Percentiles rank a stretch among this genome's conserved stretches.
phyloP scores from a whole-genome alignment of 2,797 vertebrate genomes.

The Margarornis squamiger region DNA sequence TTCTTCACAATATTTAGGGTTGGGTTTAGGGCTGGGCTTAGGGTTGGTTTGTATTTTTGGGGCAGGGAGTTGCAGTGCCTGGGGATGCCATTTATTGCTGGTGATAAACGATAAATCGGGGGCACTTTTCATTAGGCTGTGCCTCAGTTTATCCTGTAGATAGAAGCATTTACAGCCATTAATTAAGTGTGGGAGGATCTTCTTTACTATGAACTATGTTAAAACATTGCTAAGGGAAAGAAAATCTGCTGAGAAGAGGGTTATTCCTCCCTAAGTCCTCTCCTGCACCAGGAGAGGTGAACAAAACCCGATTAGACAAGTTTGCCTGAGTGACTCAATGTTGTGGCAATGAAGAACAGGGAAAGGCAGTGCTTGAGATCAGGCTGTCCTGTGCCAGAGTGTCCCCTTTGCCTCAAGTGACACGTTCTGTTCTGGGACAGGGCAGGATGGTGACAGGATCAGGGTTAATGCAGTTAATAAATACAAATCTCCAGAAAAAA shows the following conservation, averaged over 20 bases:
- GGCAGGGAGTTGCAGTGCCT: not conserved
- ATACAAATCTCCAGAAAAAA: not conserved
- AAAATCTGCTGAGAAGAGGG: not conserved
- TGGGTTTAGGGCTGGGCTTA: not conserved
- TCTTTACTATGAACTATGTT: not conserved
- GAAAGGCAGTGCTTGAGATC: not conserved
- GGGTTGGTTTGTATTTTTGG: not conserved
- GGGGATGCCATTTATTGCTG: not conserved
- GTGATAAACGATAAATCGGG: not conserved
- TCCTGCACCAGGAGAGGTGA: not conserved
- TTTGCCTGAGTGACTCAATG: not conserved
- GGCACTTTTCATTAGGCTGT: not conserved
- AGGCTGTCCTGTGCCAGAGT: not conserved
- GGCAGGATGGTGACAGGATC: not conserved
- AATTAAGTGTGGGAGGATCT: not conserved
- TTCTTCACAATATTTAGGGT: not conserved
- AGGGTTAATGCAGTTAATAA: not conserved
- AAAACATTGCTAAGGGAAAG: not conserved
- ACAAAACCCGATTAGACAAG: not conserved
- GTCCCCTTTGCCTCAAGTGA: not conserved
- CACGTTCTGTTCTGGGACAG: not conserved
- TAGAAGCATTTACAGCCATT: not conserved
- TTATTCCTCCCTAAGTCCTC: no score
- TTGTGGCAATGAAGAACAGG: not conserved
- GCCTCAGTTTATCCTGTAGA: not conserved